phyloP scores from a whole-genome alignment of 1,140 invertebrate species.

The Muscidifurax raptorellus region DNA sequence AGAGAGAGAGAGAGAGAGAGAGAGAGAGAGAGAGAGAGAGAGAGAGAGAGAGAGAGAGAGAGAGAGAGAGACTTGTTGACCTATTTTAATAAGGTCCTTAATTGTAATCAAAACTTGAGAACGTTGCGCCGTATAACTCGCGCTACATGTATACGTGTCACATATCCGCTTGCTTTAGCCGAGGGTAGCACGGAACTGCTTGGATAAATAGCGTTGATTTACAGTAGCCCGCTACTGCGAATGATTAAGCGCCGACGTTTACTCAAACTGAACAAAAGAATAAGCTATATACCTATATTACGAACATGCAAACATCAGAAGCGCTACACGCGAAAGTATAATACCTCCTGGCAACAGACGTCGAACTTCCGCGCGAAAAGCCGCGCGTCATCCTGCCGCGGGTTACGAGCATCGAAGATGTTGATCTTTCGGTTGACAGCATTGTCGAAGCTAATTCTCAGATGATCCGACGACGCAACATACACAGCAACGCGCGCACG shows the following conservation, averaged over 20 bases:
- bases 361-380: not conserved
- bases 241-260: not conserved
- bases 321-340: not conserved
- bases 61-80: not conserved
- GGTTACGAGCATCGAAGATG: not conserved
- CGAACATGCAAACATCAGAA: not conserved
- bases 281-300: too few species aligned
- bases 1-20: not conserved
- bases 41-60: not conserved
- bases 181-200: too few species aligned
- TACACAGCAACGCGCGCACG: too few species aligned
- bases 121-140: not conserved
- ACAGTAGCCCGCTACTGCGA: not conserved
- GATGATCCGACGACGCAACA: too few species aligned
- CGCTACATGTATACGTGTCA: not conserved
- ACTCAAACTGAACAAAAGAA: not conserved
- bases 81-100: not conserved
- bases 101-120: constrained; percentile 8
- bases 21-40: not conserved
- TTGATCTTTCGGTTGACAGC: not conserved
- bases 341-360: not conserved
- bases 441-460: too few species aligned
- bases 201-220: not conserved
- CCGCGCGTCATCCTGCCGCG: too few species aligned
- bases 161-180: too few species aligned